Conservation (phyloP, 1,140 invertebrate species). For the Ditylenchus dipsaci region DNA sequence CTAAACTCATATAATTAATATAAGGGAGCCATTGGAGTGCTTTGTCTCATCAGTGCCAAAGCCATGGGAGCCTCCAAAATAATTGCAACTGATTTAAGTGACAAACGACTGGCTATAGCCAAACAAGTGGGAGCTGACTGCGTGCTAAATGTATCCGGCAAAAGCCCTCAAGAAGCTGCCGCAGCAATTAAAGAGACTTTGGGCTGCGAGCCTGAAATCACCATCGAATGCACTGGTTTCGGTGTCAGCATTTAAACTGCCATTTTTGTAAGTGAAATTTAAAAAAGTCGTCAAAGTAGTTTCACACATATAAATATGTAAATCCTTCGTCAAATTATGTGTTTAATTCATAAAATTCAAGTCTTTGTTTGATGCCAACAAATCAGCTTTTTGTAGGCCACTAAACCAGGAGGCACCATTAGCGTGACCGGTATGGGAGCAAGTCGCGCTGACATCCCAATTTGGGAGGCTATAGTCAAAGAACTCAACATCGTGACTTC, state of each 20-base stretch:
- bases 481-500: not conserved
- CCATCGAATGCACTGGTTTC: not conserved
- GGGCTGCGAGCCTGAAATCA: not conserved
- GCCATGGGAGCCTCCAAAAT: not conserved
- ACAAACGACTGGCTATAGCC: not conserved
- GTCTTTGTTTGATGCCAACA: too few relatives aligned
- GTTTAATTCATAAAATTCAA: too few relatives aligned
- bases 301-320: too few relatives aligned
- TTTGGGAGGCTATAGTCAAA: not conserved
- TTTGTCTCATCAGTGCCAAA: not conserved
- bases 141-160: not conserved
- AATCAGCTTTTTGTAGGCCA: not conserved
- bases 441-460: not conserved
- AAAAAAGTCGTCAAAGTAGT: too few relatives aligned
- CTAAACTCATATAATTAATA: not conserved
- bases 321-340: too few relatives aligned
- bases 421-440: not conserved
- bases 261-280: not conserved
- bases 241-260: not conserved
- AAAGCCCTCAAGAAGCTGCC: not conserved
- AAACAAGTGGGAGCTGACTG: not conserved
- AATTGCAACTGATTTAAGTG: not conserved
- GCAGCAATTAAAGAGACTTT: not conserved
- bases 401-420: not conserved
- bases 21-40: not conserved